Conservation (phyloP, 2,113 vertebrate genomes). For the Pionites leucogaster region DNA sequence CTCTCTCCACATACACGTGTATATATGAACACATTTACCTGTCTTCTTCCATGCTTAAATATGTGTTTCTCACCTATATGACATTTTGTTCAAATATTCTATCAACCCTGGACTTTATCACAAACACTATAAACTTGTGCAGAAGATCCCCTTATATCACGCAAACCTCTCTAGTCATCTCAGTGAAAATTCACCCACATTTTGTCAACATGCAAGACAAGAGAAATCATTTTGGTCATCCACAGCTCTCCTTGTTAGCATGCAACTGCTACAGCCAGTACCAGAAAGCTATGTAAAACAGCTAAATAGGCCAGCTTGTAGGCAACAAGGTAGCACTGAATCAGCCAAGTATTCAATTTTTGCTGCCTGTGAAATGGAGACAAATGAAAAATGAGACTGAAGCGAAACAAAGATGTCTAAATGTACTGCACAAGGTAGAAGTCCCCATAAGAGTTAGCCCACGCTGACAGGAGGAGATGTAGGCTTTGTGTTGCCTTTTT, state of each 20-base stretch:
- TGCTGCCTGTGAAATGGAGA: not conserved
- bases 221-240: not conserved
- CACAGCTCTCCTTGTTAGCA: not conserved
- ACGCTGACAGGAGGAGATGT: not conserved
- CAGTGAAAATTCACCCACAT: not conserved
- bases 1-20: rapidly evolving
- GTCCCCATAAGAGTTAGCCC: not conserved
- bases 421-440: not conserved
- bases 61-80: not conserved
- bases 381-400: not conserved
- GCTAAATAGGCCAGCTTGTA: not conserved
- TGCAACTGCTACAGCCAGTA: not conserved
- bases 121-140: not conserved
- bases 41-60: not conserved
- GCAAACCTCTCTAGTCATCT: not conserved
- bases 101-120: not conserved
- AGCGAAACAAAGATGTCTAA: not conserved
- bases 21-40: not conserved
- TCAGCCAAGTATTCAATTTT: not conserved
- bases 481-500: not conserved
- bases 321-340: not conserved
- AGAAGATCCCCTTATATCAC: not conserved
- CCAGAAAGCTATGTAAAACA: not conserved
- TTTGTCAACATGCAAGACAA: not conserved
- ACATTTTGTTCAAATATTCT: not conserved